phyloP scores from a whole-genome alignment of 1,140 invertebrate genomes.

The Cardiocondyla obscurior region DNA sequence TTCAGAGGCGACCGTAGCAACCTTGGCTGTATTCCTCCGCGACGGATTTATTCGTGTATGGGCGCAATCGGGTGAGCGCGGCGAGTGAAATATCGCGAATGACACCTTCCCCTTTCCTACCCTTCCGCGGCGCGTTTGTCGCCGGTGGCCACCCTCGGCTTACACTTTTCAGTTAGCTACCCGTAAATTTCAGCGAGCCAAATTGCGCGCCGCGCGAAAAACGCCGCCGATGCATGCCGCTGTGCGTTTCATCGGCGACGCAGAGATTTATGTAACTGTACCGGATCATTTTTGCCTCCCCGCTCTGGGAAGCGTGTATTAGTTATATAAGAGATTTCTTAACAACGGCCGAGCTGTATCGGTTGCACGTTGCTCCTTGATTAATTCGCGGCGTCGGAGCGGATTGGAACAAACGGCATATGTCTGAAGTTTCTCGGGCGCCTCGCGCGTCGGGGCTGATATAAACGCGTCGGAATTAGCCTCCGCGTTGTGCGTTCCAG shows the following conservation, averaged over 20 bases:
- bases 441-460: not conserved
- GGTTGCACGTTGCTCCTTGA: not conserved
- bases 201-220: constrained; percentile 31
- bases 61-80: not conserved
- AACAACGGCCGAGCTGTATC: not conserved
- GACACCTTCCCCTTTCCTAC: no score
- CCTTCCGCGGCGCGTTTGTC: constrained; percentile 15
- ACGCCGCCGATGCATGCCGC: not conserved
- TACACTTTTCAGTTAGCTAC: constrained; percentile 27
- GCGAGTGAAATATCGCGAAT: not conserved
- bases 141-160: constrained; percentile 42
- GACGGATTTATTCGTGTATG: not conserved
- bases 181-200: constrained; percentile 49
- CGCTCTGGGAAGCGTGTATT: not conserved
- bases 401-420: not conserved
- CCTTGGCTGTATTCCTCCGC: not conserved
- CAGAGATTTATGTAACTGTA: constrained; percentile 35
- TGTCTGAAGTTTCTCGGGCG: not conserved
- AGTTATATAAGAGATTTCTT: constrained; percentile 8
- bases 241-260: not conserved
- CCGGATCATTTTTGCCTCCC: not conserved
- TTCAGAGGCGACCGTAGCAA: not conserved
- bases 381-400: constrained; percentile 11
- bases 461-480: not conserved
- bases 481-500: not conserved